Conservation (phyloP, 30 jellyfish, hydroid and myxozoan species). For the Hydra vulgaris region DNA sequence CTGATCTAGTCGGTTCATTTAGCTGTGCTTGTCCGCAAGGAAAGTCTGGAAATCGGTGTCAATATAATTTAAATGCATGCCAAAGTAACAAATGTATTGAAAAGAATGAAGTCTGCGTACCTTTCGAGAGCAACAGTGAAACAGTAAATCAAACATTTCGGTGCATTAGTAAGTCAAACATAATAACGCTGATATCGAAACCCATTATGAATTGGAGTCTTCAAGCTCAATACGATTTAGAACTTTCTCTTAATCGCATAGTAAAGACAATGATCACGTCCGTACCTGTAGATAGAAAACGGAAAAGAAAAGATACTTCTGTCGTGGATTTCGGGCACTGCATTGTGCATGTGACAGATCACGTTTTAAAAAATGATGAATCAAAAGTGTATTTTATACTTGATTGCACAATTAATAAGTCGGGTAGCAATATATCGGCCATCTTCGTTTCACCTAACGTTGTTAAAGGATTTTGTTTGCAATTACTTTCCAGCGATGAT, state of each 20-base stretch:
- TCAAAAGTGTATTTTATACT: background rate
- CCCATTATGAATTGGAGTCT: slow-evolving; percentile 12
- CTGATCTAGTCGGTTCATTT: slow-evolving; percentile 52
- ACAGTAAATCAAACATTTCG: too few relatives aligned
- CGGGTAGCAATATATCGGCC: background rate
- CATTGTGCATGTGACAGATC: slow-evolving; percentile 14
- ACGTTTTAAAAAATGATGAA: background rate
- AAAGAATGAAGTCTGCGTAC: slow-evolving; percentile 15
- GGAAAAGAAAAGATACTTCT: slow-evolving; percentile 3
- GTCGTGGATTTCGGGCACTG: slow-evolving; percentile 22
- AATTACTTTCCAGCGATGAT: background rate
- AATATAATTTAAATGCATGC: slow-evolving; percentile 40
- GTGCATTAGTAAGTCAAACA: slow-evolving; percentile 23
- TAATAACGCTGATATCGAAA: slow-evolving; percentile 19
- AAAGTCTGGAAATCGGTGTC: slow-evolving; percentile 64
- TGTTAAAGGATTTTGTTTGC: slow-evolving; percentile 8
- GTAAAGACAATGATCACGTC: slow-evolving; percentile 14
- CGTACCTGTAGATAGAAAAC: background rate
- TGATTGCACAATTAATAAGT: slow-evolving; percentile 8
- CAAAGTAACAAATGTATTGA: slow-evolving; percentile 37
- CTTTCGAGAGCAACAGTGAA: slow-evolving; percentile 16
- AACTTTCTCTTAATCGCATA: slow-evolving; percentile 36
- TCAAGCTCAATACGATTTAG: slow-evolving; percentile 21
- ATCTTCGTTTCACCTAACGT: background rate
- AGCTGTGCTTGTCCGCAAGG: slow-evolving; percentile 70